These are phyloP conservation scores for Pachypeltis micranthus DNA, from an alignment of 1,140 invertebrate species.

Conservation along the genomic window DNA sequence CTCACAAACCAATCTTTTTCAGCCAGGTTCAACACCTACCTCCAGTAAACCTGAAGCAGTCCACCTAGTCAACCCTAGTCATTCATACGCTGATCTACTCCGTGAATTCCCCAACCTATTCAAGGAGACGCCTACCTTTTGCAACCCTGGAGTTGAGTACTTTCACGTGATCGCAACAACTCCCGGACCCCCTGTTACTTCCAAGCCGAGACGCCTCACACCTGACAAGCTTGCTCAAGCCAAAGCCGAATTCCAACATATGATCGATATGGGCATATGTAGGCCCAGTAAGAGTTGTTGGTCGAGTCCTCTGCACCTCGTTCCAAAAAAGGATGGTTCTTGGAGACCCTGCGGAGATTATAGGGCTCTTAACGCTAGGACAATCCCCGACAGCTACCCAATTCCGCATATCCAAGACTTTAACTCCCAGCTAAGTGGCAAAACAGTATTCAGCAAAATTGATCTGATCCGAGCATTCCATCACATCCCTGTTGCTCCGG, in stretches of 20 bases:
- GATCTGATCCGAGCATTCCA: conserved; percentile 39
- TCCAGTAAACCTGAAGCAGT: too few relatives aligned
- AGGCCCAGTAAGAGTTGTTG: conserved; percentile 33
- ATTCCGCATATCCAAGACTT: conserved; percentile 31
- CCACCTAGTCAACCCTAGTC: too few relatives aligned
- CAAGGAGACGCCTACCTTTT: too few relatives aligned
- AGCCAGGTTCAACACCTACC: too few relatives aligned
- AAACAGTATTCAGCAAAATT: conserved; percentile 35
- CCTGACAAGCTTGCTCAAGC: conserved; percentile 28
- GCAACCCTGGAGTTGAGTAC: too few relatives aligned
- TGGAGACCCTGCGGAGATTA: conserved; percentile 40
- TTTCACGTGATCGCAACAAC: too few relatives aligned
- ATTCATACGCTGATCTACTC: too few relatives aligned
- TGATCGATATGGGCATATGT: conserved; percentile 29
- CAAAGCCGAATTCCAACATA: conserved; percentile 29
- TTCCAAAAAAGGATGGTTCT: conserved; percentile 36
- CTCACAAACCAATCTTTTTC: neutral
- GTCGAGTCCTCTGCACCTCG: conserved; percentile 36
- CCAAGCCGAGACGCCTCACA: conserved; percentile 32
- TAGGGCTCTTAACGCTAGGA: conserved; percentile 35
- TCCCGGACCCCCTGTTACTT: conserved; percentile 32
- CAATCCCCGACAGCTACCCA: conserved; percentile 34
- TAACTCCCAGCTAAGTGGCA: conserved; percentile 31
- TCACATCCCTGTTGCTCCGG: conserved; percentile 33
- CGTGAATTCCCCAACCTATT: too few relatives aligned